These are phyloP conservation scores for Cryptosula pallasiana DNA, from an alignment of 2,888 invertebrate genomes.

Conservation along the genomic window DNA sequence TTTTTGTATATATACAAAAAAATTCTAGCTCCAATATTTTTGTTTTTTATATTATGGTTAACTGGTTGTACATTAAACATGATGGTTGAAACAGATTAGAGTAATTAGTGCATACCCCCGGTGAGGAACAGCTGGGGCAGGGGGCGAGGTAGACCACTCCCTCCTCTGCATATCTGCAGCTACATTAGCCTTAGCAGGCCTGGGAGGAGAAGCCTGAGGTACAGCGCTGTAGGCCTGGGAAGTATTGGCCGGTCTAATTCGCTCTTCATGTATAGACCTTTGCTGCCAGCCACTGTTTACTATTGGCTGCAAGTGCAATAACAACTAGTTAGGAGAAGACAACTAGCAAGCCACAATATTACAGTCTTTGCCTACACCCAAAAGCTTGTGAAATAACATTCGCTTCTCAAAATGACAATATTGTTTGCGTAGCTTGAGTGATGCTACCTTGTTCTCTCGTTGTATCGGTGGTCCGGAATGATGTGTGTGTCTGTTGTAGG, in stretches of 20 bases:
- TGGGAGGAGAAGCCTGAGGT: background rate
- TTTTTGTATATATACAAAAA: background rate
- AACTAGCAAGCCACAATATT: too few species aligned
- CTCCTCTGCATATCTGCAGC: constrained; percentile 7
- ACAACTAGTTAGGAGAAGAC: too few species aligned
- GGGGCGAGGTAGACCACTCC: background rate
- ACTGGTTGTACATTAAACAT: too few species aligned
- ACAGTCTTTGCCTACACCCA: too few species aligned
- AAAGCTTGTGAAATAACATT: too few species aligned
- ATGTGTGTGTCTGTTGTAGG: background rate
- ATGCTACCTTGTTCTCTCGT: constrained; percentile 21
- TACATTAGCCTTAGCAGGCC: background rate
- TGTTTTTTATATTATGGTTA: background rate
- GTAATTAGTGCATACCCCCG: background rate
- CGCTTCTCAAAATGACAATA: too few species aligned
- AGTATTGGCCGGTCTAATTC: background rate
- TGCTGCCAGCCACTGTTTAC: constrained; percentile 23
- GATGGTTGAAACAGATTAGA: too few species aligned
- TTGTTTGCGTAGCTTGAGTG: too few species aligned
- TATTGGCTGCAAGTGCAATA: too few species aligned
- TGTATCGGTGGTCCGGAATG: background rate
- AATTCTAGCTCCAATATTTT: background rate
- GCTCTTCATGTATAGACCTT: constrained; percentile 2
- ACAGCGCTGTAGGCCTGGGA: background rate
- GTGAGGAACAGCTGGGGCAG: constrained; percentile 6